phyloP scores from a whole-genome alignment of 2,888 invertebrate species.

The Stenodema calcarata region DNA sequence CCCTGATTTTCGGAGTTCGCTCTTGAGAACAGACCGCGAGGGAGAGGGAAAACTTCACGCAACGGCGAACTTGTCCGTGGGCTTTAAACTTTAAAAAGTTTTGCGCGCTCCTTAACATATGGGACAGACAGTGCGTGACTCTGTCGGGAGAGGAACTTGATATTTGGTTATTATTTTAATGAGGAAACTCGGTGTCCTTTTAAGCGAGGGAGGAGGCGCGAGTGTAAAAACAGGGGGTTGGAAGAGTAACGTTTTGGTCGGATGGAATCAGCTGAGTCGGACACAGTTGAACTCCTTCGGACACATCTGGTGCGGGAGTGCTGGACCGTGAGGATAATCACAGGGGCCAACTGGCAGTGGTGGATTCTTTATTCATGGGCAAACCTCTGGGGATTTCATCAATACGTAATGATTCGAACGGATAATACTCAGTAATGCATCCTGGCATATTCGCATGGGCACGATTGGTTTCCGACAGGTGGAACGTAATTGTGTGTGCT shows the following conservation, averaged over 20 bases:
- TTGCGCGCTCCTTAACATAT: background rate
- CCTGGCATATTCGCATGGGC: background rate
- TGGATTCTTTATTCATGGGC: conserved; percentile 32
- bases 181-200: background rate
- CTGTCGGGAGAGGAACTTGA: background rate
- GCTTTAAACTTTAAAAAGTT: conserved; percentile 21
- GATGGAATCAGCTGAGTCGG: conserved; percentile 34
- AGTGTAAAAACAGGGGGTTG: background rate
- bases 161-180: background rate
- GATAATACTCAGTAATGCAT: background rate
- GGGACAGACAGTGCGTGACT: conserved; percentile 10
- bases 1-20: background rate
- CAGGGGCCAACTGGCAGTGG: conserved; percentile 21
- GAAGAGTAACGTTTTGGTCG: background rate
- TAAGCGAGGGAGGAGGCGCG: background rate
- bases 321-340: conserved; percentile 34
- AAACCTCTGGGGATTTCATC: background rate
- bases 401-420: conserved; percentile 27
- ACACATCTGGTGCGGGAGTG: background rate
- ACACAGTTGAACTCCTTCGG: background rate
- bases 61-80: background rate
- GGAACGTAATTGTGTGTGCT: background rate
- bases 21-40: background rate
- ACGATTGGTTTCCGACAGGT: background rate
- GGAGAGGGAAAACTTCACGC: background rate